phyloP scores from a whole-genome alignment of 2,888 invertebrate species.

The Hartigia nigra region DNA sequence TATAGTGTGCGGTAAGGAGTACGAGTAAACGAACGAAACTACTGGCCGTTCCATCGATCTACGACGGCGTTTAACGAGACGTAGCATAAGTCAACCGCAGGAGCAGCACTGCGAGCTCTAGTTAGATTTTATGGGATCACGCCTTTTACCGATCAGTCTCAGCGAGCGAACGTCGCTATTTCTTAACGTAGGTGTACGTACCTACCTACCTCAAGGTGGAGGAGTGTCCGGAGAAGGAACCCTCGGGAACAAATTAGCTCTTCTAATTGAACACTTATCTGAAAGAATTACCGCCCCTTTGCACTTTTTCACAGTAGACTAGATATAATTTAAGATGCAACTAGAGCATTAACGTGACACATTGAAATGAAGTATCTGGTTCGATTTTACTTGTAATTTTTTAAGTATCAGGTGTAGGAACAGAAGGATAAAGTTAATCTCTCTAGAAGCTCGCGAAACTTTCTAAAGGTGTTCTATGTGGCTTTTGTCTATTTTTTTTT shows the following conservation, averaged over 20 bases:
- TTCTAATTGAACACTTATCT: neutral
- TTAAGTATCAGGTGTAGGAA: neutral
- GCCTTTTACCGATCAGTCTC: slow-evolving; percentile 17
- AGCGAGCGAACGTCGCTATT: neutral
- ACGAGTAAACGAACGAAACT: slow-evolving; percentile 11
- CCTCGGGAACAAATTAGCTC: slow-evolving; percentile 6
- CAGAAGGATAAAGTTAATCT: neutral
- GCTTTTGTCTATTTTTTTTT: neutral
- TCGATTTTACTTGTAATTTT: neutral
- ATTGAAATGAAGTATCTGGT: neutral
- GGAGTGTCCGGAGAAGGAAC: neutral
- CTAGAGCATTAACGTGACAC: neutral
- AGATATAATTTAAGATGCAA: neutral
- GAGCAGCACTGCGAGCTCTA: slow-evolving; percentile 31
- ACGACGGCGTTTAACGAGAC: slow-evolving; percentile 51
- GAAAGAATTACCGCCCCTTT: neutral
- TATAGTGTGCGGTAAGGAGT: neutral
- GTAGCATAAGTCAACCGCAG: slow-evolving; percentile 47
- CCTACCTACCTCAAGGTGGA: neutral
- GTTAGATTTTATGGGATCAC: slow-evolving; percentile 38
- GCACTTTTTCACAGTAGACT: neutral
- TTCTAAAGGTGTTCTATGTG: neutral
- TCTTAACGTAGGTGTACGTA: neutral
- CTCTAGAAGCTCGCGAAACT: neutral
- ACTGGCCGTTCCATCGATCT: slow-evolving; percentile 31